phyloP scores from a whole-genome alignment of 2,888 invertebrate genomes.

The Lasioglossum zephyrum region DNA sequence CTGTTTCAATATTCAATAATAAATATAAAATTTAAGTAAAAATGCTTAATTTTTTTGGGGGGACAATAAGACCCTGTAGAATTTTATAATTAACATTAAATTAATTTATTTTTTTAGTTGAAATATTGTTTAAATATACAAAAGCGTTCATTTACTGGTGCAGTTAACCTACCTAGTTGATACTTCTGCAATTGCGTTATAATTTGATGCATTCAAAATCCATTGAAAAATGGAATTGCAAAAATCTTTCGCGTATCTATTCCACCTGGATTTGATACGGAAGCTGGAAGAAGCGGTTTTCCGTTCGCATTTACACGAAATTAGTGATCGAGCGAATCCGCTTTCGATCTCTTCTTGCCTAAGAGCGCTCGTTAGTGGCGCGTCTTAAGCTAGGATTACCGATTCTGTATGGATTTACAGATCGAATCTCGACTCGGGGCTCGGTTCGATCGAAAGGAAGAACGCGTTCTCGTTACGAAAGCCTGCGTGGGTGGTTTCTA shows the following conservation, averaged over 20 bases:
- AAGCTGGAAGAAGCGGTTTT: background rate
- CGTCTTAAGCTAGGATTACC: background rate
- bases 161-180: too few relatives aligned
- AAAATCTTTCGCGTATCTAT: background rate
- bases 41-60: too few relatives aligned
- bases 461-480: slow-evolving; percentile 41
- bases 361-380: background rate
- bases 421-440: background rate
- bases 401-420: background rate
- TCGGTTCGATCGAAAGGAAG: background rate
- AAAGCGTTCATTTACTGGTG: too few relatives aligned
- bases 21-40: too few relatives aligned
- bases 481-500: slow-evolving; percentile 33
- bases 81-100: too few relatives aligned
- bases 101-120: too few relatives aligned
- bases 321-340: background rate
- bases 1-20: too few relatives aligned
- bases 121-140: too few relatives aligned
- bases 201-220: too few relatives aligned
- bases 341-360: background rate
- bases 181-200: too few relatives aligned
- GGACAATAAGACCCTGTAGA: too few relatives aligned
- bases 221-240: background rate
- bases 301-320: background rate
- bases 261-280: background rate